Base-by-base conservation (phyloP, 2,888 invertebrate genomes). In the Netelia melanura region DNA sequence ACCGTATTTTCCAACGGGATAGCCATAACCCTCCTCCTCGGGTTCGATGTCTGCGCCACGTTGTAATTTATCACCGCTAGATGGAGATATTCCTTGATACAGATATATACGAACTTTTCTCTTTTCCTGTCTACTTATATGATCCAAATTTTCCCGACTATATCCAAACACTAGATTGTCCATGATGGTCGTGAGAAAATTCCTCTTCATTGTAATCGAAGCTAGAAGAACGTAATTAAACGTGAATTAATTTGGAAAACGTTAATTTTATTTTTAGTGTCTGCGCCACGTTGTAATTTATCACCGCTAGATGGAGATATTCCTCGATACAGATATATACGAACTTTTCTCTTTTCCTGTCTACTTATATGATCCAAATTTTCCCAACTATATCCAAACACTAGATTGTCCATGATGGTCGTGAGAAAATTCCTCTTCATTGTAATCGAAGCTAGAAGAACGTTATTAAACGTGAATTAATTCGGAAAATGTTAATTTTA, bases 1-100 rank as follows among this genome's bases (percentile, higher is more conserved):
- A 84, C 81, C 86, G 86, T 87, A 86, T 86, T 87, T 87, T 87
- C 83, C 86, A 85, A 56, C 77, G 54, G 54, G 23, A 77, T 77
- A 79, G 81, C 70, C 71, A 64, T 62, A 58, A 9, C 23, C 67
- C 56, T 38, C 56, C n/a, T 1, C 21, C 23, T 25, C 5, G n/a
- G n/a, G 52, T 23, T 21, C 14, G 61, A 10, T 64, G 72, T 80
- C 65, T 61, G 58, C 23, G 75, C 17, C 21, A 3, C 84, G 44
- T 76, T 44, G 71, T 86, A 87, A 87, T 87, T 87, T 86, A 87
- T 87, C 83, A 85, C 61, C 84, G 81, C 83, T 81, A 84, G 68
- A 75, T 76, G 77, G 72, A 38, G 25, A 44, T 62, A 56, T n/a
- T n/a, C 48, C 38, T 30, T 2, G 48, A 10, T 3, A 64, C 38